Evolutionary conservation across 2,797 vertebrate species (phyloP), one percentile per base, ranked within the genome.

Genomic region (Enteromius argenteus): DNA sequence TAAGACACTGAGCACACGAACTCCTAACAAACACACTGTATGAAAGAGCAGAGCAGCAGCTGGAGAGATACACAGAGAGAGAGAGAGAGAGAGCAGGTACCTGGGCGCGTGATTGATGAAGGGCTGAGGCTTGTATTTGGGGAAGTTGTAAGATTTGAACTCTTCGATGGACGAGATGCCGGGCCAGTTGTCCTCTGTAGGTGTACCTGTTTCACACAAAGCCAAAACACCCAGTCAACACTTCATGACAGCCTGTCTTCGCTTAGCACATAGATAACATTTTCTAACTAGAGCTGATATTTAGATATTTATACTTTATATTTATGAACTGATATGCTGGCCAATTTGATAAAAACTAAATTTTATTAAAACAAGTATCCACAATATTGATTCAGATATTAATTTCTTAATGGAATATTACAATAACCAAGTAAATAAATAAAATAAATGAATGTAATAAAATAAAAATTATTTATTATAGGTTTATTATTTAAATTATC

Each of bases 141-240:
- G 97, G 84, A 99, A 99, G 88, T 95, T 99, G 93, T 99, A 98
- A 88, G 98, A 97, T 92, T 97, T 98, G 91, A 99, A 99, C 90
- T 99, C 98, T 78, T 99, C 98, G 85, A 97, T 97, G 92, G 97
- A 96, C 86, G 94, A 96, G 94, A 99, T 97, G 86, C 98, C 96
- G 6, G 97, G 94, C 98, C 98, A 99, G 77, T 95, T 98, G 87
- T 99, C 97, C 90, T 99, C 98, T 86, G 95, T 96, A 3, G 98
- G 98, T 49, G 98, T 98, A 91, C 97, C 97, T 99, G 90, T 79
- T 82, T n/a, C 74, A 88, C 53, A 85, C 32, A 66, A 58, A 67
- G 51, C 4, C 76, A 85, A 32, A 85, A 83, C 46, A 85, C 19
- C 17, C 13, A 53, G 71, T 56, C 46, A 58, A 76, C 32, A 37